phyloP scores from a whole-genome alignment of 1,140 invertebrate genomes.

The Anoplolepis gracilipes region DNA sequence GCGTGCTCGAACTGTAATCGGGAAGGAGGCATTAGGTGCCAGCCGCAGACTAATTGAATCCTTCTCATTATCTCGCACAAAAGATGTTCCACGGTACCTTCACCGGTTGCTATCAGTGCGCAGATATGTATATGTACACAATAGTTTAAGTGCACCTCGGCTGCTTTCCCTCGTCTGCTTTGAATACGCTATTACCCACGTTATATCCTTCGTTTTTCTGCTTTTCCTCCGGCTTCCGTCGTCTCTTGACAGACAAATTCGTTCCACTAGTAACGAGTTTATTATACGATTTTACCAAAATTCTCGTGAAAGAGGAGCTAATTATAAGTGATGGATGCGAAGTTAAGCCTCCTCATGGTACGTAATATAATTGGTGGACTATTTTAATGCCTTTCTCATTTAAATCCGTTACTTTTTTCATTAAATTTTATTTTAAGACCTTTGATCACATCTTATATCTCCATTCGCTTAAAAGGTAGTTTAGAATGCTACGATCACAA shows the following conservation, averaged over 20 bases:
- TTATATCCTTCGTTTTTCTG: constrained; percentile 27
- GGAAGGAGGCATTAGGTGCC: constrained; percentile 57
- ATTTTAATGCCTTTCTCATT: constrained; percentile 5
- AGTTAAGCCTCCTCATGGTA: neutral
- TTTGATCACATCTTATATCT: constrained; percentile 4
- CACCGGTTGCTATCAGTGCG: constrained; percentile 14
- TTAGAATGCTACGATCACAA: neutral
- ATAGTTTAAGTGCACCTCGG: constrained; percentile 29
- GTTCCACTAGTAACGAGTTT: constrained; percentile 44
- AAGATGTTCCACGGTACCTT: constrained; percentile 46
- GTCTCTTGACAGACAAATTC: neutral
- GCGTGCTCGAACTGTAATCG: constrained; percentile 42
- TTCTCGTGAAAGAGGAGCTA: constrained; percentile 14
- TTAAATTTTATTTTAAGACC: neutral
- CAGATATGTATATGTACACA: constrained; percentile 23
- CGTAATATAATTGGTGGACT: neutral
- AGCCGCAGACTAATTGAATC: constrained; percentile 69
- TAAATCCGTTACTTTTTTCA: constrained; percentile 5
- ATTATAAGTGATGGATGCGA: constrained; percentile 36
- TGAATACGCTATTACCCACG: constrained; percentile 30
- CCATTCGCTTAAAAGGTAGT: neutral
- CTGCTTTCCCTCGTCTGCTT: neutral
- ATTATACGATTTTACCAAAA: constrained; percentile 31
- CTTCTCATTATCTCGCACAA: constrained; percentile 68
- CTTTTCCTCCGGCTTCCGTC: constrained; percentile 6